Percentiles rank a stretch among this genome's conserved stretches.
These are phyloP conservation scores for Orussus abietinus DNA, from an alignment of 1,140 invertebrate genomes.

Conservation along the genomic window DNA sequence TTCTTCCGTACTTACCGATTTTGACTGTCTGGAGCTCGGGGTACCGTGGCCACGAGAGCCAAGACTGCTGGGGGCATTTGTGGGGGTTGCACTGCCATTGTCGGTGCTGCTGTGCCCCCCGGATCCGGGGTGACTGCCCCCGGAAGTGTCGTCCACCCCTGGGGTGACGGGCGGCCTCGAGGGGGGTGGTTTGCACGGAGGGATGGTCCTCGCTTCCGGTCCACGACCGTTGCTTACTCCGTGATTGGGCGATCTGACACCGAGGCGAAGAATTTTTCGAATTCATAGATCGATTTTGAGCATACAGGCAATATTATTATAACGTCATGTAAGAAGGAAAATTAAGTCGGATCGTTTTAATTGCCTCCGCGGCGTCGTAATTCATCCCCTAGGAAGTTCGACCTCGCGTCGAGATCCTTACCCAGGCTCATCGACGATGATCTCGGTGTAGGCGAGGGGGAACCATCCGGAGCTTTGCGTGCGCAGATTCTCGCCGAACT, in stretches of 20 bases:
- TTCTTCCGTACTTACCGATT: too few relatives aligned
- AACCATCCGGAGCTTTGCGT: constrained; percentile 92
- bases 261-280: too few relatives aligned
- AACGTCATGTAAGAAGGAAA: constrained; percentile 2
- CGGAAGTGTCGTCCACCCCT: constrained; percentile 31
- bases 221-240: constrained; percentile 34
- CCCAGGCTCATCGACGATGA: constrained; percentile 60
- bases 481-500: constrained; percentile 88
- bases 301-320: constrained; percentile 9
- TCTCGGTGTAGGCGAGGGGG: constrained; percentile 86
- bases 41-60: constrained; percentile 37
- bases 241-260: constrained; percentile 39
- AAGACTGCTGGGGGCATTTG: constrained; percentile 39
- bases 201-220: constrained; percentile 31
- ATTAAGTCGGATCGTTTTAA: constrained; percentile 3
- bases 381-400: not conserved
- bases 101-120: constrained; percentile 22
- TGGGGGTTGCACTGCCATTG: constrained; percentile 29
- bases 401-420: constrained; percentile 39
- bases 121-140: too few relatives aligned
- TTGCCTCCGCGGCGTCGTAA: not conserved
- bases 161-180: constrained; percentile 40
- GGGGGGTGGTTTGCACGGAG: constrained; percentile 42
- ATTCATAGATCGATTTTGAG: too few relatives aligned
- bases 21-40: constrained; percentile 35